Conservation (phyloP, 2,888 invertebrate species). For the Falcaria lacertinaria region DNA sequence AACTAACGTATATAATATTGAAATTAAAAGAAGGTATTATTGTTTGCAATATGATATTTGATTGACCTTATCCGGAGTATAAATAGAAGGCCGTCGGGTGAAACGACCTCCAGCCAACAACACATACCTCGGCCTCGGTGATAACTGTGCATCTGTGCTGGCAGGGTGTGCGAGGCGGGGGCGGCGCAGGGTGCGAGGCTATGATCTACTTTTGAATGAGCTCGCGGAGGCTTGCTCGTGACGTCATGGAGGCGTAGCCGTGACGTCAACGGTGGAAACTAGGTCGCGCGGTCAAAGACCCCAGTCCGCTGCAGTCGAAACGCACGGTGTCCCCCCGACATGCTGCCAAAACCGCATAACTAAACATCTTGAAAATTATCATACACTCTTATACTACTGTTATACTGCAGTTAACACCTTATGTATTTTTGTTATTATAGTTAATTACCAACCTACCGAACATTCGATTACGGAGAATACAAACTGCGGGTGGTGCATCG, state of each 20-base stretch:
- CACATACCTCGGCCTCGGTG: constrained; percentile 40
- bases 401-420: no score
- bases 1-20: no score
- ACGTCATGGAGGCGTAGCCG: constrained; percentile 72
- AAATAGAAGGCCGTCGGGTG: constrained; percentile 39
- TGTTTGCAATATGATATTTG: neutral
- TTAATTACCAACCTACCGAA: no score
- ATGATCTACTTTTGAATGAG: constrained; percentile 76
- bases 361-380: neutral
- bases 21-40: no score
- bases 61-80: constrained; percentile 40
- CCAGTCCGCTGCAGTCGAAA: constrained; percentile 53
- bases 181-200: constrained; percentile 49
- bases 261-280: constrained; percentile 69
- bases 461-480: no score
- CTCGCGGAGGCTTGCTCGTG: constrained; percentile 59
- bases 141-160: constrained; percentile 29
- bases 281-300: constrained; percentile 69
- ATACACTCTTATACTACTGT: neutral
- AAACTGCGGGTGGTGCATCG: no score
- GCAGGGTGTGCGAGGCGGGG: constrained; percentile 35
- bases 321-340: constrained; percentile 43
- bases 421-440: no score
- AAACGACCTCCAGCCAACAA: constrained; percentile 52
- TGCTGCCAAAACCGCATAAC: neutral